phyloP scores from a whole-genome alignment of 2,113 vertebrate species.

The Motacilla tschutschensis region DNA sequence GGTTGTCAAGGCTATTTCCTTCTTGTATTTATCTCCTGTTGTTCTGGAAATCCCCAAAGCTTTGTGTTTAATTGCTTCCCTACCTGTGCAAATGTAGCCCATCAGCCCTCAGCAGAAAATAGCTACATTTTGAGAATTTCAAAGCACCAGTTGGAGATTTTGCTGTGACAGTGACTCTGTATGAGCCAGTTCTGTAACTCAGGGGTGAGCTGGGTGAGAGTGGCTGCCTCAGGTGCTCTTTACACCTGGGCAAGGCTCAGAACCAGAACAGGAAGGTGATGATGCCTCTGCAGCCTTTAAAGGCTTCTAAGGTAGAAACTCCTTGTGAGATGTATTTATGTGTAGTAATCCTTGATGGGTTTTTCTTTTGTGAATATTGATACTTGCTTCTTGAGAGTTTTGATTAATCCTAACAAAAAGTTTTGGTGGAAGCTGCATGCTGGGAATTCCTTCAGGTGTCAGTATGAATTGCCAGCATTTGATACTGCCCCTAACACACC shows the following conservation, averaged over 20 bases:
- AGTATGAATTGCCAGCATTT: background rate
- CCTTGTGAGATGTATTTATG: background rate
- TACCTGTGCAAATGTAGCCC: rapidly evolving
- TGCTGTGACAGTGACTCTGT: background rate
- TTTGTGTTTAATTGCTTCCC: background rate
- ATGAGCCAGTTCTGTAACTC: background rate
- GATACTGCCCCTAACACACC: background rate
- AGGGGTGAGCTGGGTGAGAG: background rate
- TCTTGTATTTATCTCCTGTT: background rate
- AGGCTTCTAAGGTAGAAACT: background rate
- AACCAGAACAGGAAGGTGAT: background rate
- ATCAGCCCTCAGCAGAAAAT: background rate
- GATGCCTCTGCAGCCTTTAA: background rate
- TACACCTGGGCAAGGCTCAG: background rate
- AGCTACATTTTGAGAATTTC: background rate
- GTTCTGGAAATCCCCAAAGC: background rate
- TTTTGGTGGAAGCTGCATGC: background rate
- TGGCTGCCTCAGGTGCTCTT: background rate
- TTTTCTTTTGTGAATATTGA: background rate
- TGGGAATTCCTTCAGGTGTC: background rate
- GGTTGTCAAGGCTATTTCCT: background rate
- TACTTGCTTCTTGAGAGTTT: background rate
- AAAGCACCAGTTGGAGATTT: rapidly evolving
- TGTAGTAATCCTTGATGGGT: background rate
- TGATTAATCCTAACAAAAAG: background rate